Conservation (phyloP, 1,140 invertebrate genomes). For the Drosophila pachea region DNA sequence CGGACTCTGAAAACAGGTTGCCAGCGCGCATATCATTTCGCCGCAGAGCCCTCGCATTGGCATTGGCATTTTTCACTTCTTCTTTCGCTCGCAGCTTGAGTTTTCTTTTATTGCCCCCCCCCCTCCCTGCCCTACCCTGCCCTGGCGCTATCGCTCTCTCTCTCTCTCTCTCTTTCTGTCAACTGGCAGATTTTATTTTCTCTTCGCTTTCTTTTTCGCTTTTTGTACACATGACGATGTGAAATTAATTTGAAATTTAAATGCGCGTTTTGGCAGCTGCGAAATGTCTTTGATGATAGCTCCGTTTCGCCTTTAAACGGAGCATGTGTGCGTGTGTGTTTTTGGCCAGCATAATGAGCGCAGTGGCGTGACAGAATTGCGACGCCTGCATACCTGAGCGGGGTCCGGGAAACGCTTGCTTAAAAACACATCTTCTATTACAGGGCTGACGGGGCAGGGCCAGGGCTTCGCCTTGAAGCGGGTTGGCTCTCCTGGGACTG, state of each 20-base stretch:
- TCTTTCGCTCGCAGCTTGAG: conserved; percentile 18
- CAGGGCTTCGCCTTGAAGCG: too few relatives aligned
- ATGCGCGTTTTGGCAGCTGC: conserved; percentile 61
- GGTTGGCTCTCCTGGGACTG: too few relatives aligned
- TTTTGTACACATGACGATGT: conserved; percentile 51
- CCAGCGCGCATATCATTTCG: conserved; percentile 59
- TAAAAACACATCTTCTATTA: too few relatives aligned
- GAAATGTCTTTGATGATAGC: conserved; percentile 59
- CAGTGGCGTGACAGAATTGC: conserved; percentile 40
- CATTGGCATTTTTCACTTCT: conserved; percentile 46
- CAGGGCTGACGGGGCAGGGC: too few relatives aligned
- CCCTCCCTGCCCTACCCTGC: background rate
- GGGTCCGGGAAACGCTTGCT: background rate
- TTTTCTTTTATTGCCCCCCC: conserved; percentile 36
- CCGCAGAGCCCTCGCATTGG: conserved; percentile 15
- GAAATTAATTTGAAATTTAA: conserved; percentile 79
- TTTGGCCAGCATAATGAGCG: conserved; percentile 48
- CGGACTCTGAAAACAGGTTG: conserved; percentile 70
- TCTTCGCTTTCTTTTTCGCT: conserved; percentile 27
- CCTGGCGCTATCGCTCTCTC: background rate
- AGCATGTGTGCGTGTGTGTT: conserved; percentile 36
- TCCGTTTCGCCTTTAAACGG: conserved; percentile 27
- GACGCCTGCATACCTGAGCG: conserved; percentile 16
- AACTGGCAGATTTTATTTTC: conserved; percentile 68
- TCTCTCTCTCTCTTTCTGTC: conserved; percentile 32